A percentile compares a stretch with the other conserved stretches of the same genome.
Conservation (phyloP, 2,113 vertebrate species). For the Bombycilla garrulus region DNA sequence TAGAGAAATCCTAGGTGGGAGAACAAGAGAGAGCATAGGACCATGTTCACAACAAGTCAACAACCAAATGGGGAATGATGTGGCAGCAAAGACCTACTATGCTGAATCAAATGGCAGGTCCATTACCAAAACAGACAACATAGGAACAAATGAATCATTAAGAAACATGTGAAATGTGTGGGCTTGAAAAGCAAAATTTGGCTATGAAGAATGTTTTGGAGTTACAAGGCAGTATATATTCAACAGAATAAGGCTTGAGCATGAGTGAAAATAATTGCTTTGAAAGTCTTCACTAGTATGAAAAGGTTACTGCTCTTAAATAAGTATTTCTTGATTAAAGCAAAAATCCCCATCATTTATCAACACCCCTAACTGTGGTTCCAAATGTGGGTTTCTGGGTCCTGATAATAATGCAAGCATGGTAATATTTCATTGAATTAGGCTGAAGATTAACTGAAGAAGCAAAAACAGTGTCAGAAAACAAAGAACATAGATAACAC, state of each 20-base stretch:
- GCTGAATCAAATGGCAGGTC: not conserved
- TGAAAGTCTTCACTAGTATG: not conserved
- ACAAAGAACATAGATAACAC: not conserved
- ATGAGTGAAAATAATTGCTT: not conserved
- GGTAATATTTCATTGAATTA: not conserved
- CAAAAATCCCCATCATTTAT: not conserved
- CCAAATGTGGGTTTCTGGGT: not conserved
- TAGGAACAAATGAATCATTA: not conserved
- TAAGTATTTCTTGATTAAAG: not conserved
- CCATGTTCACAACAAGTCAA: not conserved
- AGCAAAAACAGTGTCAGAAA: not conserved
- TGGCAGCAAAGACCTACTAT: not conserved
- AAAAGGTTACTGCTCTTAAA: not conserved
- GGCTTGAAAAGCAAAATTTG: not conserved
- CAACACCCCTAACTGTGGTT: not conserved
- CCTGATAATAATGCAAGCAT: not conserved
- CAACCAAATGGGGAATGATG: not conserved
- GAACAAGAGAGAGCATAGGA: not conserved
- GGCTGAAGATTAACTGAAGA: not conserved
- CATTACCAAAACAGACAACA: not conserved
- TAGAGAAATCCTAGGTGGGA: not conserved
- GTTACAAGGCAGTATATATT: not conserved
- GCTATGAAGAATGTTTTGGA: not conserved
- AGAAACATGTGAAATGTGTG: not conserved
- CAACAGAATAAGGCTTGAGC: not conserved